Conservation (phyloP, 1,140 invertebrate species). For the Drosophila pallidifrons region DNA sequence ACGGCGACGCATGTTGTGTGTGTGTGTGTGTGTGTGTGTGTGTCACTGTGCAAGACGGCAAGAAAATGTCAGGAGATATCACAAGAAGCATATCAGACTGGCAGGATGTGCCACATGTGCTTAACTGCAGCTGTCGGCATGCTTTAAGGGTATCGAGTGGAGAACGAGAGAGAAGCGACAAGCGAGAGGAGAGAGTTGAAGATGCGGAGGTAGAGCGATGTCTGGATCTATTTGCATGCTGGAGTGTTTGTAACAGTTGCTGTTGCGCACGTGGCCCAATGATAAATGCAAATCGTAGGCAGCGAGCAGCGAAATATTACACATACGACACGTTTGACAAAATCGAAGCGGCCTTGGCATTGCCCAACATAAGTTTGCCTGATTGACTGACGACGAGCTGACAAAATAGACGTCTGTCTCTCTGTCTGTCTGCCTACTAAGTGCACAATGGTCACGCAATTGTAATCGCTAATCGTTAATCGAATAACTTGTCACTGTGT, state of each 20-base stretch:
- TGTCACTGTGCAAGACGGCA: conserved; percentile 10
- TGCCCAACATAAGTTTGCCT: conserved; percentile 1
- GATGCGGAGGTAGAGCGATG: conserved; percentile 5
- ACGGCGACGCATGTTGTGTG: neutral
- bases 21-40: neutral
- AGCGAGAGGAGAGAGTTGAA: neutral
- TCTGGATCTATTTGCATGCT: conserved; percentile 70
- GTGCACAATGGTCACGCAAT: conserved; percentile 18
- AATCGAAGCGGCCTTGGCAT: conserved; percentile 7
- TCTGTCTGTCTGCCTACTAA: neutral
- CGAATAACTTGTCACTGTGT: conserved; percentile 9
- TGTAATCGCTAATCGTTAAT: conserved; percentile 34
- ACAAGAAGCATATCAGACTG: conserved; percentile 13
- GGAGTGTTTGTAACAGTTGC: conserved; percentile 54
- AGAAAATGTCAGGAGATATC: conserved; percentile 5
- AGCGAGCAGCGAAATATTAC: conserved; percentile 8
- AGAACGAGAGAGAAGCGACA: too few relatives aligned
- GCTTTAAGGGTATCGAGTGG: neutral
- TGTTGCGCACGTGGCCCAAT: conserved; percentile 39
- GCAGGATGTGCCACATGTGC: conserved; percentile 63
- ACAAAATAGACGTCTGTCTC: neutral
- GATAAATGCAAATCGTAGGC: conserved; percentile 61
- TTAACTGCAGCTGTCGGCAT: conserved; percentile 54
- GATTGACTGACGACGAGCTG: conserved; percentile 10
- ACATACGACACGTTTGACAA: conserved; percentile 27